Percentiles rank a stretch among this genome's conserved stretches.
Evolutionary conservation across 2,797 vertebrate species (phyloP).

Genomic region (Acanthurus tractus): DNA sequence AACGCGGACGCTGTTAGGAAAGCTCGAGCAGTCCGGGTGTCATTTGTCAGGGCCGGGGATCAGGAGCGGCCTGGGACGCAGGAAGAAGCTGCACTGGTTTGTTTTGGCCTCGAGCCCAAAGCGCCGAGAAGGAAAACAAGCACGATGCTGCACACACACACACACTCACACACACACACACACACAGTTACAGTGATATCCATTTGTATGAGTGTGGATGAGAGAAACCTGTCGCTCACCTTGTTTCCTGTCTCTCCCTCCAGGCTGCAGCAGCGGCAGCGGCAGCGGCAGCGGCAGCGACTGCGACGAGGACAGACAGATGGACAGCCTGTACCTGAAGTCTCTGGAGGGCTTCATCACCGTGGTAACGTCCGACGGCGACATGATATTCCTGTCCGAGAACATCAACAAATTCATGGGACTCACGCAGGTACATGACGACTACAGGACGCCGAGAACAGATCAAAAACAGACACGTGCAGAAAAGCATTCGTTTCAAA

Average conservation of each 20-base stretch:
- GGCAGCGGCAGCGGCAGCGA: slow-evolving; percentile 65
- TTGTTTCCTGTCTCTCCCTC: neutral
- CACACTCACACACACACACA: slow-evolving; percentile 16
- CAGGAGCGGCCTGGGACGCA: slow-evolving; percentile 76
- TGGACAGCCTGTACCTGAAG: slow-evolving; percentile 96
- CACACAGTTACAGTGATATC: slow-evolving; percentile 11
- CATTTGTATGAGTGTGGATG: slow-evolving; percentile 11
- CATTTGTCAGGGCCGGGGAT: slow-evolving; percentile 53
- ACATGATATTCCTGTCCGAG: slow-evolving; percentile 98
- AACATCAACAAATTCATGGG: slow-evolving; percentile 99
- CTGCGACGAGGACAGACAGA: slow-evolving; percentile 86
- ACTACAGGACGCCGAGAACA: too few relatives aligned
- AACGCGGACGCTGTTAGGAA: neutral
- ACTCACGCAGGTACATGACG: slow-evolving; percentile 91
- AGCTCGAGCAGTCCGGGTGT: slow-evolving; percentile 6
- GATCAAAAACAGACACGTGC: neutral
- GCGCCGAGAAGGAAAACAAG: slow-evolving; percentile 76
- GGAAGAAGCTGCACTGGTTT: slow-evolving; percentile 84
- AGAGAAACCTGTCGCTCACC: neutral
- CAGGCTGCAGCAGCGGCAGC: slow-evolving; percentile 69
- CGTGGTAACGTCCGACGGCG: slow-evolving; percentile 96
- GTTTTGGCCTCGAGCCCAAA: slow-evolving; percentile 78
- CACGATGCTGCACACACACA: neutral
- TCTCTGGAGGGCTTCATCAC: slow-evolving; percentile 97
- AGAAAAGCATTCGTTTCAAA: too few relatives aligned